These are phyloP conservation scores for Celastrina argiolus DNA, from an alignment of 2,888 invertebrate genomes.

Conservation along the genomic window DNA sequence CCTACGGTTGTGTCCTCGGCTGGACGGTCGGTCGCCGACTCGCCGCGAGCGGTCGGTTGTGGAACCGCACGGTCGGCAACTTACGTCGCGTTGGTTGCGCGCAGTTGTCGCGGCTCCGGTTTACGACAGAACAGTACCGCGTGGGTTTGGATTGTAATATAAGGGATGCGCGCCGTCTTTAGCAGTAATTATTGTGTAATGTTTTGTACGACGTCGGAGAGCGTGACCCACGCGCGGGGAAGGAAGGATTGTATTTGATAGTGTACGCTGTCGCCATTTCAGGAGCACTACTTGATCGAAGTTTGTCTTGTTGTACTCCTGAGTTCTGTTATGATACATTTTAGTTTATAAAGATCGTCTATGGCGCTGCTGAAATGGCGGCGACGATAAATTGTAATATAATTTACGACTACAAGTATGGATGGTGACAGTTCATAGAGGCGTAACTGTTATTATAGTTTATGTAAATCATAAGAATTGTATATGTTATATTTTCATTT, in stretches of 20 bases:
- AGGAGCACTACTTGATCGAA: neutral
- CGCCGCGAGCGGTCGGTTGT: neutral
- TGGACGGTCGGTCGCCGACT: neutral
- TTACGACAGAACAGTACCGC: conserved; percentile 6
- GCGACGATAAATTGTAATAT: conserved; percentile 52
- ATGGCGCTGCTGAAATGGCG: conserved; percentile 35
- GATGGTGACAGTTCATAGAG: conserved; percentile 66
- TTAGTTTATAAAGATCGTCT: conserved; percentile 13
- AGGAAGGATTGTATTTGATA: conserved; percentile 37
- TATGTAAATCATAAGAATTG: conserved; percentile 73
- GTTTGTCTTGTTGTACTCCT: conserved; percentile 13
- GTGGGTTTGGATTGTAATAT: conserved; percentile 11
- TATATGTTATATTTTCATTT: conserved; percentile 71
- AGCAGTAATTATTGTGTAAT: conserved; percentile 50
- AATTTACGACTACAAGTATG: conserved; percentile 60
- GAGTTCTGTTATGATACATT: conserved; percentile 14
- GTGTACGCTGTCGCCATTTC: conserved; percentile 25
- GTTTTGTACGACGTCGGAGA: conserved; percentile 51
- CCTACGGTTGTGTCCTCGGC: neutral
- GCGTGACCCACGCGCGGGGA: conserved; percentile 1
- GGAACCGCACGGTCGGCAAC: neutral
- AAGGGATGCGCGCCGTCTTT: conserved; percentile 14
- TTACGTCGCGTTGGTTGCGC: neutral
- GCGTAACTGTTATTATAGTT: conserved; percentile 73
- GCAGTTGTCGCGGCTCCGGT: neutral